Conservation (phyloP, 2,113 vertebrate genomes). For the Antigone vipio region DNA sequence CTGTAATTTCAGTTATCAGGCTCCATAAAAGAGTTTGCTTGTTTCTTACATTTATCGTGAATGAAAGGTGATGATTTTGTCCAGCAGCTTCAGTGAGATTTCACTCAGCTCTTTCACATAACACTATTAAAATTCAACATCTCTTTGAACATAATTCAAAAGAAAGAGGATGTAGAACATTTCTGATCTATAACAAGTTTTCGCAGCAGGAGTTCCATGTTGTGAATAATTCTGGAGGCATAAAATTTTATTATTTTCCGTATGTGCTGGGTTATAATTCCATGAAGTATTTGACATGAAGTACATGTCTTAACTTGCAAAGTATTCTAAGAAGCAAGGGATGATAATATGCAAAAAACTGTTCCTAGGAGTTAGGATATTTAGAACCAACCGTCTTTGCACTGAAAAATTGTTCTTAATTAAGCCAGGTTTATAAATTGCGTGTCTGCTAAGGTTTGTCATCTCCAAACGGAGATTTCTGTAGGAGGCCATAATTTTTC, state of each 20-base stretch:
- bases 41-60: slow-evolving; percentile 57
- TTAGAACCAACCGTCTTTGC: slow-evolving; percentile 1
- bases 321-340: background rate
- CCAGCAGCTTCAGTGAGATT: slow-evolving; percentile 57
- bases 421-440: slow-evolving; percentile 14
- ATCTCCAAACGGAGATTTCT: background rate
- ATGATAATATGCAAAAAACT: background rate
- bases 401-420: slow-evolving; percentile 33
- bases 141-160: slow-evolving; percentile 66
- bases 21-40: slow-evolving; percentile 43
- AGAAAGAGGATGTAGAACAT: slow-evolving; percentile 58
- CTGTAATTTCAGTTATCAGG: slow-evolving; percentile 55
- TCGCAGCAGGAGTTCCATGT: slow-evolving; percentile 59
- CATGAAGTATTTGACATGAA: slow-evolving; percentile 46
- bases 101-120: slow-evolving; percentile 45
- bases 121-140: slow-evolving; percentile 58
- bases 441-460: background rate
- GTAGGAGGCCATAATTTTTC: slow-evolving; percentile 7
- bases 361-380: background rate
- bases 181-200: slow-evolving; percentile 68
- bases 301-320: slow-evolving; percentile 53
- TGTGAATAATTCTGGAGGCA: slow-evolving; percentile 66
- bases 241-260: slow-evolving; percentile 63
- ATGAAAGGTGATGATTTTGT: slow-evolving; percentile 62
- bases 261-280: slow-evolving; percentile 51